Evolutionary conservation across 2,113 vertebrate species (phyloP).

Genomic region (Odocoileus virginianus): DNA sequence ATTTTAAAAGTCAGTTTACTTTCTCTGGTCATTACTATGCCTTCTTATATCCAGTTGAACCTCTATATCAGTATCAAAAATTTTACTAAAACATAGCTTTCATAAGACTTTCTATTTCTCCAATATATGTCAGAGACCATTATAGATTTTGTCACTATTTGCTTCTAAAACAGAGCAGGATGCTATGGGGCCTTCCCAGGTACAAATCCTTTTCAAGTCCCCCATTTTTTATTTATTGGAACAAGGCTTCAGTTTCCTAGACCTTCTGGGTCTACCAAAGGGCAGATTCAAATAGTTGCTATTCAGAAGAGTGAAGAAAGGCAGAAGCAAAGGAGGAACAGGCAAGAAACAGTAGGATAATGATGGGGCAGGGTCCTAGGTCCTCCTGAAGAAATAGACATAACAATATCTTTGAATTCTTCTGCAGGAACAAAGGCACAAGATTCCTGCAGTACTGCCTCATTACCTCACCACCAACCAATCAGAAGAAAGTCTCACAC

Average conservation of each 20-base stretch:
- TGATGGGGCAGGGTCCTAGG: background rate
- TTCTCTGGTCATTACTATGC: background rate
- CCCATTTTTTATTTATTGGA: background rate
- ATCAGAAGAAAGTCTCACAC: background rate
- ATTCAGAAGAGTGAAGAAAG: background rate
- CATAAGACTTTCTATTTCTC: background rate
- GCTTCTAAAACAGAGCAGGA: background rate
- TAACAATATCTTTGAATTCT: background rate
- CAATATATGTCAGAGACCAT: background rate
- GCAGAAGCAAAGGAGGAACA: background rate
- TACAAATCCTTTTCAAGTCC: background rate
- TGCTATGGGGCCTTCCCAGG: background rate
- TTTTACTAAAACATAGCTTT: background rate
- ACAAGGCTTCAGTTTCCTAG: background rate
- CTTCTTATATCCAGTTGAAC: background rate
- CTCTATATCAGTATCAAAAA: background rate
- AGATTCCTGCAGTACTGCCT: background rate
- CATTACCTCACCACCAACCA: background rate
- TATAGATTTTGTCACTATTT: background rate
- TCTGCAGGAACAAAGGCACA: background rate
- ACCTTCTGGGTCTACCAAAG: background rate
- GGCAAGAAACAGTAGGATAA: background rate
- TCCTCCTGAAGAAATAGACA: background rate
- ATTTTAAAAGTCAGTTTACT: constrained; percentile 10
- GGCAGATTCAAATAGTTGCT: background rate